Evolutionary conservation across 2,888 invertebrate species (phyloP).

Genomic region (Pocota personata): DNA sequence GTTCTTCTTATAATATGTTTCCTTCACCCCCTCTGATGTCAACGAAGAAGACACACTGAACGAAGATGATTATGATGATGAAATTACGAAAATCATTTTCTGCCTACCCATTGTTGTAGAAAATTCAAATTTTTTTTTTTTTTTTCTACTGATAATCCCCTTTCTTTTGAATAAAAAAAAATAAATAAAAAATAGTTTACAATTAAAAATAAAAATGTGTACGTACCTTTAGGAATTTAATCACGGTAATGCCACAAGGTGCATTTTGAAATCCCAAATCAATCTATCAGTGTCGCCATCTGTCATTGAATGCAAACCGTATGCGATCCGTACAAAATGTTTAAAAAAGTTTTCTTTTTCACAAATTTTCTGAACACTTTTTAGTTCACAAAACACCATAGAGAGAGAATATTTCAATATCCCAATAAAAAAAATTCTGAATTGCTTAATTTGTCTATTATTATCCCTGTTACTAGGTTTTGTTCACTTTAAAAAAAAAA

Average conservation of each 20-base stretch:
- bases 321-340: neutral
- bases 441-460: slow-evolving; percentile 6
- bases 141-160: too few species aligned
- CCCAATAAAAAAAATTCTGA: neutral
- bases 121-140: slow-evolving; percentile 79
- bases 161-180: neutral
- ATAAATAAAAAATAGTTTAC: too few species aligned
- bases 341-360: neutral
- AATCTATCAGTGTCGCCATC: slow-evolving; percentile 10
- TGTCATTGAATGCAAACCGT: neutral
- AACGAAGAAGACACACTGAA: slow-evolving; percentile 36
- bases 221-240: slow-evolving; percentile 34
- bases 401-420: too few species aligned
- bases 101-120: slow-evolving; percentile 81
- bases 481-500: slow-evolving; percentile 3
- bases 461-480: neutral
- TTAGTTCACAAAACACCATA: neutral
- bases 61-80: slow-evolving; percentile 76
- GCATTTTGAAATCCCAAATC: slow-evolving; percentile 1
- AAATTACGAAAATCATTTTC: slow-evolving; percentile 80
- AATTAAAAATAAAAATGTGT: slow-evolving; percentile 7
- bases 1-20: neutral
- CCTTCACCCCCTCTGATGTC: slow-evolving; percentile 1
- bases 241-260: slow-evolving; percentile 1
- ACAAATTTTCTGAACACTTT: neutral